Evolutionary conservation across 2,888 invertebrate genomes (phyloP).

Genomic region (Punctoribates punctum): DNA sequence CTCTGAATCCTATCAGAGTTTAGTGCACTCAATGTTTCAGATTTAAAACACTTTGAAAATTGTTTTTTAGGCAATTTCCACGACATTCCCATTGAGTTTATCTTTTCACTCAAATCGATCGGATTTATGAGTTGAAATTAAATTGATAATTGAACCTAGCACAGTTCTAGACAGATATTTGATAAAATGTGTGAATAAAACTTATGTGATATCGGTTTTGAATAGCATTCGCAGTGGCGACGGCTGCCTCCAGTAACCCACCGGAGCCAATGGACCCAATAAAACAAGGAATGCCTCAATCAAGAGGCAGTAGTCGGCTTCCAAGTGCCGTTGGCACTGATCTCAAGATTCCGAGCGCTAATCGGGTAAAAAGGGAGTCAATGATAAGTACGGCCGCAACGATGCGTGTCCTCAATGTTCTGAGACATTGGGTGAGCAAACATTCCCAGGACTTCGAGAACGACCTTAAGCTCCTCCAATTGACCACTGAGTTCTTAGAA

Average conservation of each 20-base stretch:
- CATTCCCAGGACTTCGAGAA: constrained; percentile 81
- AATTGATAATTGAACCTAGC: no score
- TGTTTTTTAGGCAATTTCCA: not conserved
- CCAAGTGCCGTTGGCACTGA: constrained; percentile 53
- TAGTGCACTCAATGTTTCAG: no score
- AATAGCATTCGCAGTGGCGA: constrained; percentile 80
- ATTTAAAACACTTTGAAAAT: no score
- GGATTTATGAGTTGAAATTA: no score
- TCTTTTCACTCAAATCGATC: no score
- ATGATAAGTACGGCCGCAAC: constrained; percentile 89
- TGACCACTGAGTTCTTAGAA: constrained; percentile 80
- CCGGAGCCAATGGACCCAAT: constrained; percentile 59
- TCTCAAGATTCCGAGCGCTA: constrained; percentile 50
- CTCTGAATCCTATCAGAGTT: no score
- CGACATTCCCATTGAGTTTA: no score
- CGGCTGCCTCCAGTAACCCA: constrained; percentile 79
- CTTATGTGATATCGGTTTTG: no score
- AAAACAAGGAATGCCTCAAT: constrained; percentile 45
- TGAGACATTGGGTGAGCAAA: constrained; percentile 87
- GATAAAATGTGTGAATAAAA: no score
- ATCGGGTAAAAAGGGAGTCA: constrained; percentile 60
- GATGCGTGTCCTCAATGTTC: constrained; percentile 83
- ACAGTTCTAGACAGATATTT: no score
- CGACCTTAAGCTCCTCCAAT: constrained; percentile 66
- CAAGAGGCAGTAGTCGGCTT: constrained; percentile 50